Conservation (phyloP, 1,140 invertebrate species). For the Nebria ingens region DNA sequence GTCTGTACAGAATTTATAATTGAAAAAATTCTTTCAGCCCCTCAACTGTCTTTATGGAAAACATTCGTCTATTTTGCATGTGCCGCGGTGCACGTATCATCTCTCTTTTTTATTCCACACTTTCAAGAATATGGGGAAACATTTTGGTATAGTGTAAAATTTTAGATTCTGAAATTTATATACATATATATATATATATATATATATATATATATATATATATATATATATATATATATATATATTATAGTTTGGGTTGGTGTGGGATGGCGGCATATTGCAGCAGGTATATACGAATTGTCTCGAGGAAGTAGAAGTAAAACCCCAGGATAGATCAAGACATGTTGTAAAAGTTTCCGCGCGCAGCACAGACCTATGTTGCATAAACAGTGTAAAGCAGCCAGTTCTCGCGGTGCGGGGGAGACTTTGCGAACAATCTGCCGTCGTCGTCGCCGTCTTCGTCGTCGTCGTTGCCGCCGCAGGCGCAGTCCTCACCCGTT, state of each 20-base stretch:
- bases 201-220: neutral
- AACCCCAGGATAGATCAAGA: conserved; percentile 10
- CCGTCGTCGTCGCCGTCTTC: too few species aligned
- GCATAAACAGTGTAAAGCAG: conserved; percentile 21
- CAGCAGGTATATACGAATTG: too few species aligned
- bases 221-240: neutral
- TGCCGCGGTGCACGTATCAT: neutral
- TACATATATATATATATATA: neutral
- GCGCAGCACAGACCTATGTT: conserved; percentile 22
- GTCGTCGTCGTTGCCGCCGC: too few species aligned
- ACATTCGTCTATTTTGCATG: neutral
- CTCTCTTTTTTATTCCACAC: neutral
- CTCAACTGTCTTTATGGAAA: too few species aligned
- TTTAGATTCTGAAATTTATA: neutral
- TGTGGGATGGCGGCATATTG: too few species aligned
- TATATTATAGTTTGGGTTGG: too few species aligned
- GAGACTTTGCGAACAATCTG: neutral
- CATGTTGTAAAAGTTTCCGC: conserved; percentile 29
- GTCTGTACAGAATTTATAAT: too few species aligned
- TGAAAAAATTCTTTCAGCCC: too few species aligned
- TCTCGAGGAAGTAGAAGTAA: too few species aligned
- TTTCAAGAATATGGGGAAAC: neutral
- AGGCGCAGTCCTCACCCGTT: neutral
- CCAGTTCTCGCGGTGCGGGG: neutral
- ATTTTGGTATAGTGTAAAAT: neutral